These are phyloP conservation scores for Mycetomoellerius zeteki DNA, from an alignment of 1,140 invertebrate genomes.

Conservation along the genomic window DNA sequence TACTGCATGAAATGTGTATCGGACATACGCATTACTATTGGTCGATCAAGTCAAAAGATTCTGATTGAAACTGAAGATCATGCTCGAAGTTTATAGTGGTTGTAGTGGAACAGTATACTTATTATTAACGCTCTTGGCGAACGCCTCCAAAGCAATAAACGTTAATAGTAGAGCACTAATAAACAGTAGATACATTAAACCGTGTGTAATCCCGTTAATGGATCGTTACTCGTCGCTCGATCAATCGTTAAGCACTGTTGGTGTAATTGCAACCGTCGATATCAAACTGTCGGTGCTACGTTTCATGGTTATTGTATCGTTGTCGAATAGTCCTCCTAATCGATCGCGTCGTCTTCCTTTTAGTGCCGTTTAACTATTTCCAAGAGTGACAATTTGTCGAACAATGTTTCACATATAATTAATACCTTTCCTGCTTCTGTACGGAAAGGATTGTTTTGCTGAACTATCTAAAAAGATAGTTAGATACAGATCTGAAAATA, in stretches of 20 bases:
- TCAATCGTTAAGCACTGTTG: conserved; percentile 69
- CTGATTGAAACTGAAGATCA: neutral
- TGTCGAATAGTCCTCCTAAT: conserved; percentile 53
- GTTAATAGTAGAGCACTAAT: conserved; percentile 57
- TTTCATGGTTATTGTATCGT: conserved; percentile 51
- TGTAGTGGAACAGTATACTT: neutral
- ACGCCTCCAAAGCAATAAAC: conserved; percentile 47
- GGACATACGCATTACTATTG: neutral
- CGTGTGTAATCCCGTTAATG: conserved; percentile 74
- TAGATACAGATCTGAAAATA: no score
- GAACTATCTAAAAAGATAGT: no score
- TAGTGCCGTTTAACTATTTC: conserved; percentile 25
- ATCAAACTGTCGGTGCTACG: conserved; percentile 59
- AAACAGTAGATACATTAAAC: conserved; percentile 71
- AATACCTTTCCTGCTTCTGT: neutral
- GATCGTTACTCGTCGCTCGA: conserved; percentile 69
- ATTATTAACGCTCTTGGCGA: conserved; percentile 25
- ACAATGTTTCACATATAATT: neutral
- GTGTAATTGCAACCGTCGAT: conserved; percentile 67
- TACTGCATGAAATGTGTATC: neutral
- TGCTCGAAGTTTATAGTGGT: neutral
- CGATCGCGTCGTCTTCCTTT: conserved; percentile 40
- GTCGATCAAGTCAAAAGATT: neutral
- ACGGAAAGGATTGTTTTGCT: no score
- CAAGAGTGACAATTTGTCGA: conserved; percentile 36